These are phyloP conservation scores for Ochlodes sylvanus DNA, from an alignment of 2,888 invertebrate genomes.

Conservation along the genomic window DNA sequence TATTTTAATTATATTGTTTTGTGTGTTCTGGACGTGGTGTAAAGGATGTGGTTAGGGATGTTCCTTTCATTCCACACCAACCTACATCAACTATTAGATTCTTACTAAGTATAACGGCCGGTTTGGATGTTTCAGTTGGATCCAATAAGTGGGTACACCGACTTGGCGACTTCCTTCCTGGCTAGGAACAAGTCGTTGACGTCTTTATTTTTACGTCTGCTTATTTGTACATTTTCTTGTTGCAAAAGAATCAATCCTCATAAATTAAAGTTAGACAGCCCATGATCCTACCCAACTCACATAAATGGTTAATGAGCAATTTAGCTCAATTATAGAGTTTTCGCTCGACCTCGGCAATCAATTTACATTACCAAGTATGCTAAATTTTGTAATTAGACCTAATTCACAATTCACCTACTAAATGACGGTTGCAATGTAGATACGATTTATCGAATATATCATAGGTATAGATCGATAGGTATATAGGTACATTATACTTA, in stretches of 20 bases:
- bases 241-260: background rate
- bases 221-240: background rate
- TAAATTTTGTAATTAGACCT: slow-evolving; percentile 63
- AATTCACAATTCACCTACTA: slow-evolving; percentile 51
- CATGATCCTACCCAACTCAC: background rate
- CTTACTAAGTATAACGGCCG: no score
- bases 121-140: no score
- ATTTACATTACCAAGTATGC: slow-evolving; percentile 65
- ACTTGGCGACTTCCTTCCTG: no score
- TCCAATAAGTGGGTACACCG: no score
- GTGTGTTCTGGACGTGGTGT: no score
- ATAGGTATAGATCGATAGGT: no score
- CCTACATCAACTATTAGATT: no score
- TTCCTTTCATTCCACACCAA: no score
- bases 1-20: no score
- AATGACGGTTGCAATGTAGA: background rate
- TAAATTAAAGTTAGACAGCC: background rate
- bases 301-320: slow-evolving; percentile 51
- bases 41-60: no score
- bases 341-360: slow-evolving; percentile 74
- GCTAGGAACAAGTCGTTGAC: background rate
- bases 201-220: background rate
- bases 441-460: no score
- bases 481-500: no score
- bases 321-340: slow-evolving; percentile 57